These are phyloP conservation scores for Aphaenogaster rudis DNA, from an alignment of 1,140 invertebrate genomes.

Conservation along the genomic window DNA sequence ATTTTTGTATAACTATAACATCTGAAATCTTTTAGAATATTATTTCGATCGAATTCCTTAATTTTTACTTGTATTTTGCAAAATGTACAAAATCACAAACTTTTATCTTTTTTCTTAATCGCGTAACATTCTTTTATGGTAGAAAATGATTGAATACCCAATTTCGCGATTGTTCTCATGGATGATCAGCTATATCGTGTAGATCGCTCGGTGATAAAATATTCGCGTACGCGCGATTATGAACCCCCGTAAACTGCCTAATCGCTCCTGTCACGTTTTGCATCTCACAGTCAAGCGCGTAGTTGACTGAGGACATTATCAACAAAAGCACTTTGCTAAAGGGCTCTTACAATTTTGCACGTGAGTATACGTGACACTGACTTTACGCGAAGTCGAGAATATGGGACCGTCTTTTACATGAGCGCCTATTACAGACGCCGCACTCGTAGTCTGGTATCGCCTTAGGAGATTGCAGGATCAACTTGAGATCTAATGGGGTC, in stretches of 20 bases:
- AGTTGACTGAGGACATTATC: constrained; percentile 56
- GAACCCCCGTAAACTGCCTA: constrained; percentile 22
- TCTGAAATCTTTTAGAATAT: constrained; percentile 9
- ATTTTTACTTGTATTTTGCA: not conserved
- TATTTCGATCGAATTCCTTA: not conserved
- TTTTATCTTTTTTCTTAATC: not conserved
- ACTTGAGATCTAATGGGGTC: constrained; percentile 76
- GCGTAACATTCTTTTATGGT: too few species aligned
- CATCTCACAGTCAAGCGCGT: constrained; percentile 23
- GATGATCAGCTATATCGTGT: not conserved
- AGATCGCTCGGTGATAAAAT: constrained; percentile 7
- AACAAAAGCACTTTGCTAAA: constrained; percentile 61
- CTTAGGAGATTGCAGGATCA: constrained; percentile 70
- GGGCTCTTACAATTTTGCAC: constrained; percentile 51
- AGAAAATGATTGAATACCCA: not conserved
- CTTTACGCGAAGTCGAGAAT: constrained; percentile 61
- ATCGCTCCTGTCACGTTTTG: constrained; percentile 39
- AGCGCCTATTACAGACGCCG: constrained; percentile 71
- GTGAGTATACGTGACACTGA: constrained; percentile 55
- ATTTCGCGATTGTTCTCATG: not conserved
- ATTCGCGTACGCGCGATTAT: constrained; percentile 31
- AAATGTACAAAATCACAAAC: not conserved
- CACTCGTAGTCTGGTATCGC: constrained; percentile 75
- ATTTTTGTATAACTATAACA: not conserved
- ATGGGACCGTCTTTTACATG: constrained; percentile 59